phyloP scores from a whole-genome alignment of 2,797 vertebrate species.

The Cercopithecus mitis region DNA sequence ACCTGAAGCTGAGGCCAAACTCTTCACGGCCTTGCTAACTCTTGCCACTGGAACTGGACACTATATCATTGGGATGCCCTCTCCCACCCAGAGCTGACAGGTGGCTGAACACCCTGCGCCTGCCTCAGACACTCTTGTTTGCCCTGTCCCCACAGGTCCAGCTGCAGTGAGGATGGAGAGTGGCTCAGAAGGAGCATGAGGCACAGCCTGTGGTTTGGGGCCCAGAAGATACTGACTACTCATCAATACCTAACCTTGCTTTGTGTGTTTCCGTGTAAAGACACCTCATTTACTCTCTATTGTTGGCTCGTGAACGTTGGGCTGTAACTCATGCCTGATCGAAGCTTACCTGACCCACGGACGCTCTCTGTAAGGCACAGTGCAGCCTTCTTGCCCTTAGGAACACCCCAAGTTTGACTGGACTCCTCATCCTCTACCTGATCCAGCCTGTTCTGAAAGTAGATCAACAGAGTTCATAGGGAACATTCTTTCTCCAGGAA shows the following conservation, averaged over 20 bases:
- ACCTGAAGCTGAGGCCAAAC: neutral
- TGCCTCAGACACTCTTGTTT: neutral
- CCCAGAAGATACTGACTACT: neutral
- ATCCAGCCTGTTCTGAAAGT: neutral
- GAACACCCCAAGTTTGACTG: neutral
- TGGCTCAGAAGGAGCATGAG: neutral
- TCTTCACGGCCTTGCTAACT: neutral
- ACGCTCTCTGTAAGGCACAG: neutral
- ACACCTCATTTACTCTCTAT: neutral
- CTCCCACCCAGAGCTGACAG: neutral
- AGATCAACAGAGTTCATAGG: neutral
- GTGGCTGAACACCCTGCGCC: neutral
- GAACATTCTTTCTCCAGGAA: neutral
- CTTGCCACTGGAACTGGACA: neutral
- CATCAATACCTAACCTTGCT: fast-evolving
- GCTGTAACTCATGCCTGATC: neutral
- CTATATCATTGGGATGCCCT: fast-evolving
- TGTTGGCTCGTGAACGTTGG: neutral
- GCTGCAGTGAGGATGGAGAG: neutral
- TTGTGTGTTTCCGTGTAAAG: neutral
- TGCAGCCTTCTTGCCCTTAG: neutral
- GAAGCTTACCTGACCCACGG: fast-evolving
- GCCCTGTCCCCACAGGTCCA: too few species aligned
- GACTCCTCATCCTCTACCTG: neutral
- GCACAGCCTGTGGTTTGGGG: fast-evolving